A percentile compares a stretch with the other conserved stretches of the same genome.
These are phyloP conservation scores for Molothrus ater DNA, from an alignment of 2,797 vertebrate genomes.

Conservation along the genomic window DNA sequence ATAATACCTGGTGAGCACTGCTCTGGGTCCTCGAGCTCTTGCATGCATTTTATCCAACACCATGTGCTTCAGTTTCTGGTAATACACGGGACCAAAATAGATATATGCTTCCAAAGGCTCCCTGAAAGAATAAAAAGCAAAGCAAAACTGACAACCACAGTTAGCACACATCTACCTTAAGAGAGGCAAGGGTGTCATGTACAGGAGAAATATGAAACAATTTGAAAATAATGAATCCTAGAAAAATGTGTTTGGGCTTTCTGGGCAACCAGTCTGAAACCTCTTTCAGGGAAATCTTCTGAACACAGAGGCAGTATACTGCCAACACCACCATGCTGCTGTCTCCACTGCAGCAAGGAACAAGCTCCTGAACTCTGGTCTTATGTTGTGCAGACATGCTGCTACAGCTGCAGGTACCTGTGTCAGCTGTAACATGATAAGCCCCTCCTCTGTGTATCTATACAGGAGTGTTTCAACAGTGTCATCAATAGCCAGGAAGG, in stretches of 20 bases:
- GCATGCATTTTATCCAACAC: constrained; percentile 99
- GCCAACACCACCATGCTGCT: not conserved
- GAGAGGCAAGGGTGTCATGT: not conserved
- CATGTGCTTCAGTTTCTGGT: constrained; percentile 99
- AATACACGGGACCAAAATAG: constrained; percentile 97
- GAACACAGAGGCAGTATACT: not conserved
- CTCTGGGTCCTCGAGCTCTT: constrained; percentile 93
- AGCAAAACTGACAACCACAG: not conserved
- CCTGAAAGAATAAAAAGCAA: constrained; percentile 70
- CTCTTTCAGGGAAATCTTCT: not conserved
- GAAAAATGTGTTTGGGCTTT: not conserved
- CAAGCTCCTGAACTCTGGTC: not conserved
- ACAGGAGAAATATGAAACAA: not conserved
- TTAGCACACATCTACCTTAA: not conserved
- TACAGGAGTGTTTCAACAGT: not conserved
- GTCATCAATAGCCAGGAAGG: not conserved
- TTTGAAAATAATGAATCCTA: not conserved
- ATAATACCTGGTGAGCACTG: constrained; percentile 93
- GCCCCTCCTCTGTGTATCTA: not conserved
- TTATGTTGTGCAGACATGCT: rapidly evolving
- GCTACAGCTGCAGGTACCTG: not conserved
- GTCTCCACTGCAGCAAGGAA: not conserved
- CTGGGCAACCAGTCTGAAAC: not conserved
- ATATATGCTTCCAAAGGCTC: constrained; percentile 97
- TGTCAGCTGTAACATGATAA: not conserved